Evolutionary conservation across 2,888 invertebrate species (phyloP), one percentile per base, ranked within the genome.

Genomic region (Lampropteryx suffumata): DNA sequence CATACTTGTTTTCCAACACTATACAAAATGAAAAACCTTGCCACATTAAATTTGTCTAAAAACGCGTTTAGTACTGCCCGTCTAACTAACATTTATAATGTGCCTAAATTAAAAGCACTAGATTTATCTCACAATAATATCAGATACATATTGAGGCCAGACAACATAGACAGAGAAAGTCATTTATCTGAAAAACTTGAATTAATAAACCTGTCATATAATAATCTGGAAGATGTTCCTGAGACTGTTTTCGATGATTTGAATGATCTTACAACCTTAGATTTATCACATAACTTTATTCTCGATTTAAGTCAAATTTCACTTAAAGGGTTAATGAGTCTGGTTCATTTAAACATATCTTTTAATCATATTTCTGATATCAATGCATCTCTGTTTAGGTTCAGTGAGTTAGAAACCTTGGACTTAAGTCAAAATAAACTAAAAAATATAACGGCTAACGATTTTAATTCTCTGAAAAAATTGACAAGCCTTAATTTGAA

Each of bases 101-200:
- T 82, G 0, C 35, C 27, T 1, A 33, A 33, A 1, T 56, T 86
- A 14, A 49, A 14, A 14, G 64, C 68, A 45, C 58, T 85, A 24
- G 73, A 85, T 63, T 65, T 77, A 6, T 86, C 86, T 0, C 56
- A 76, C 44, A 86, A 85, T 46, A 59, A 28, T 3, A 82, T 86
- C 8, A 62, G 35, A 27, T 47, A 59, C 24, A 69, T 83, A 9
- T 41, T 51, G 40, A 36, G 41, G 24, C 47, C 66, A 0, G 34
- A 61, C 12, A 1, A 1, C 3, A 26, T 54, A 10, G 27, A 49
- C 1, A 42, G 63, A 11, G 2, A 36, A 59, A 26, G 3, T n/a
- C 24, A 24, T 24, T 28, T 45, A 1, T 82, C 63, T 37, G 61
- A 10, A 10, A 61, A 50, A 0, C 47, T 85, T n/a, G 62, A 51